phyloP scores from a whole-genome alignment of 2,888 invertebrate species.

The Drosophila engyochracea region DNA sequence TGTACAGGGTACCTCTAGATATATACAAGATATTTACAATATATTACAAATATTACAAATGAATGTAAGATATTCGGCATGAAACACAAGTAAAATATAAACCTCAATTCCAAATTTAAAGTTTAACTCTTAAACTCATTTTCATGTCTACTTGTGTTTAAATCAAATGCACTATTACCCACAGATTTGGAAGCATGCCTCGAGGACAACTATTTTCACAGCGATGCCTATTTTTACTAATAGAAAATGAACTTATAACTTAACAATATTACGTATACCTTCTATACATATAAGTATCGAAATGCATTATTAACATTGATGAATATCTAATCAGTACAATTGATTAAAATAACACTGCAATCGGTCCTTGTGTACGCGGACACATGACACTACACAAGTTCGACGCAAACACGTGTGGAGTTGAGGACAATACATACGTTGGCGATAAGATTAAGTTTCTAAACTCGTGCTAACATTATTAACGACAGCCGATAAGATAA shows the following conservation, averaged over 20 bases:
- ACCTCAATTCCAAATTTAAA: not conserved
- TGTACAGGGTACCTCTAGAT: not conserved
- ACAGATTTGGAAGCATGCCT: not conserved
- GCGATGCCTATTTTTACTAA: not conserved
- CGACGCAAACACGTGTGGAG: not conserved
- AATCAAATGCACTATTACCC: not conserved
- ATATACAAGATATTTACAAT: not conserved
- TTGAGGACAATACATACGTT: not conserved
- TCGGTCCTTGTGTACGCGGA: not conserved
- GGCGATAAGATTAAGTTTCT: not conserved
- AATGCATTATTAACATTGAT: not conserved
- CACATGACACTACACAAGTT: not conserved
- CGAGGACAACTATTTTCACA: not conserved
- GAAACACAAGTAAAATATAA: not conserved
- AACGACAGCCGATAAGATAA: conserved; percentile 30
- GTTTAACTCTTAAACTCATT: not conserved
- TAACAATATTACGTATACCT: no score
- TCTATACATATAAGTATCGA: not conserved
- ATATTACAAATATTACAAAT: not conserved
- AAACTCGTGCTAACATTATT: not conserved
- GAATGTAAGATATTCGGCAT: not conserved
- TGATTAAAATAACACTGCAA: not conserved
- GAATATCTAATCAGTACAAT: not conserved
- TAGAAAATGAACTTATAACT: not conserved
- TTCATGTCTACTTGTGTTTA: not conserved